phyloP scores from a whole-genome alignment of 2,888 invertebrate species.

The Omphaloscelis lunosa region DNA sequence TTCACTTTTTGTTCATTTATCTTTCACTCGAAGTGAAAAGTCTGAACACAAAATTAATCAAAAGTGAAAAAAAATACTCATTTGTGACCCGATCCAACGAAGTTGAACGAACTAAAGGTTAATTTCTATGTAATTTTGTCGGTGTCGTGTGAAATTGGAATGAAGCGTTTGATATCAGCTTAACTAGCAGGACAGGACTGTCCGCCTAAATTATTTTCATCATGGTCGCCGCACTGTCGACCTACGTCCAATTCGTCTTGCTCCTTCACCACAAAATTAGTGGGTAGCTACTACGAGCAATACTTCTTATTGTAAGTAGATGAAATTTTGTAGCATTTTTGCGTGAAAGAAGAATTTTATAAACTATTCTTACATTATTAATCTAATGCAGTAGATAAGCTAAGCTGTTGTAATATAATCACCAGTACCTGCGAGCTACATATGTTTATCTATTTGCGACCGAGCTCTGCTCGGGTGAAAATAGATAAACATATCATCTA shows the following conservation, averaged over 20 bases:
- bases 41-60: neutral
- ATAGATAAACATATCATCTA: too few relatives aligned
- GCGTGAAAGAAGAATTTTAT: neutral
- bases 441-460: too few relatives aligned
- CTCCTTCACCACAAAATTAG: neutral
- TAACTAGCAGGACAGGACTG: conserved; percentile 3
- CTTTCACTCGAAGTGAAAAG: neutral
- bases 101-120: neutral
- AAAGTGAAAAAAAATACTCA: neutral
- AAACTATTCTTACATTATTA: neutral
- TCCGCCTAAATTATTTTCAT: neutral
- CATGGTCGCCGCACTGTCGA: conserved; percentile 18
- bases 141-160: neutral
- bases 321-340: neutral
- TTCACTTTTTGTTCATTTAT: neutral
- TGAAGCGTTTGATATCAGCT: neutral
- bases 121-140: neutral
- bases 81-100: neutral
- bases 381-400: neutral
- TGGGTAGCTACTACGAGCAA: neutral
- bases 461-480: too few relatives aligned
- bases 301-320: neutral
- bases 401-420: neutral
- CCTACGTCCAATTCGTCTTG: neutral
- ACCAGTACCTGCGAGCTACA: too few relatives aligned